Evolutionary conservation across 2,113 vertebrate species (phyloP), one percentile per base, ranked within the genome.

Genomic region (Cepphus grylle): DNA sequence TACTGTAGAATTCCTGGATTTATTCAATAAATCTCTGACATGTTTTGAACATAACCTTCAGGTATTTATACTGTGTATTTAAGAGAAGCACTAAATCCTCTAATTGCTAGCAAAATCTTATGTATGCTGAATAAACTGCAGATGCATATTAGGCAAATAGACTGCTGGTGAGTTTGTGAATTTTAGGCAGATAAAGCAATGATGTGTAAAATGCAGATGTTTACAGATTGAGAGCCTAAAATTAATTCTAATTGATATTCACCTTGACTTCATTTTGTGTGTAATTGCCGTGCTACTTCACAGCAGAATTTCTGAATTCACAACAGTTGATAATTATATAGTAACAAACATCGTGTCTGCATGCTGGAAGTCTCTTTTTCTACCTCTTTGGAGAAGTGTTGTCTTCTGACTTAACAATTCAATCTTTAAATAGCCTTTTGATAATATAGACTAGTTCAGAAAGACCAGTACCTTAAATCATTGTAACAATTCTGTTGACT

Each of bases 21-120:
- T 82, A 47, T 98, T 99, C 97, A 99, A 99, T 97, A 96, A 98
- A 83, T 98, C 99, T 15, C 96, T 98, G 96, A 96, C 92, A 77
- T 99, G 99, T 98, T 99, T 99, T 97, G 98, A 99, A 84, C 98
- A 98, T 93, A 98, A 99, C 93, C 97, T 98, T 94, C 98, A 99
- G 99, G 99, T 99, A 97, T 96, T 95, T 97, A 81, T 81, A 63
- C 86, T 86, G 25, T 93, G 52, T 96, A 66, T 87, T 71, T 96
- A 82, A 96, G 73, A 89, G 82, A 91, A 95, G 66, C 52, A 70
- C 91, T 84, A 59, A 96, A 40, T 92, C 21, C 74, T 96, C 30
- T 90, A 93, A 76, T 88, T 94, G 87, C 80, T 95, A 81, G 43
- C 15, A 79, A 70, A 84, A 82, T 77, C 58, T 67, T 82, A 43